Evolutionary conservation across 2,888 invertebrate genomes (phyloP), one percentile per base, ranked within the genome.

Genomic region (Dorcus parallelipipedus): DNA sequence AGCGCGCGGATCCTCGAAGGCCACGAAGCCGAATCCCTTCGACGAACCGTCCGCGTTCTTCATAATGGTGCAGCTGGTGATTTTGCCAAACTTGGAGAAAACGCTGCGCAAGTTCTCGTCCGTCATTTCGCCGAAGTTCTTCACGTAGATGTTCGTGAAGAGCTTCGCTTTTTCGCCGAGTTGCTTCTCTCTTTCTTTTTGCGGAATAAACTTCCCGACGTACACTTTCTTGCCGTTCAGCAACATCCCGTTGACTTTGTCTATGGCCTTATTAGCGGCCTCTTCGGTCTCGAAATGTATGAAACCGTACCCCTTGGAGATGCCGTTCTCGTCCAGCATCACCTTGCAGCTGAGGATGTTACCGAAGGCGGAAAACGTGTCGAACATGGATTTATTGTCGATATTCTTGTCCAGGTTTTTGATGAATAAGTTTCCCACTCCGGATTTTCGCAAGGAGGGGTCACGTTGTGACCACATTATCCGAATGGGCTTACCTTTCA

Each of bases 401-500:
- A 99, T 99, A 67, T 88, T 89, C 80, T 95, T 98, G 79, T 99
- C 97, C 79, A 99, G 82, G 79, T 99, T 99, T 82, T 99, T 99
- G 73, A 99, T 99, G 80, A 99, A 99, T 63, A 99, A 95, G 82
- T 99, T 99, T 59, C 98, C 98, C 66, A 97, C 94, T 58, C 99
- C 99, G 61, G 98, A 98, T 80, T 97, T 95, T 71, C 99, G 88
- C 61, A 98, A 85, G 26, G 97, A 96, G 38, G 98, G 98, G 82
- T 99, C 98, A 73, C 99, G 87, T 81, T 99, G 99, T 66, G 97
- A 97, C 99, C 99, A 99, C 99, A 99, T 99, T 74, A 99, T 99
- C 76, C 99, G 89, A 76, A 99, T 98, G 62, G 98, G 98, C 75
- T 95, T 90, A 69, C 95, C 95, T 80, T 95, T 96, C 70, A 99